These are phyloP conservation scores for Sebastes oblongus DNA, from an alignment of 2,797 vertebrate species.

Conservation along the genomic window DNA sequence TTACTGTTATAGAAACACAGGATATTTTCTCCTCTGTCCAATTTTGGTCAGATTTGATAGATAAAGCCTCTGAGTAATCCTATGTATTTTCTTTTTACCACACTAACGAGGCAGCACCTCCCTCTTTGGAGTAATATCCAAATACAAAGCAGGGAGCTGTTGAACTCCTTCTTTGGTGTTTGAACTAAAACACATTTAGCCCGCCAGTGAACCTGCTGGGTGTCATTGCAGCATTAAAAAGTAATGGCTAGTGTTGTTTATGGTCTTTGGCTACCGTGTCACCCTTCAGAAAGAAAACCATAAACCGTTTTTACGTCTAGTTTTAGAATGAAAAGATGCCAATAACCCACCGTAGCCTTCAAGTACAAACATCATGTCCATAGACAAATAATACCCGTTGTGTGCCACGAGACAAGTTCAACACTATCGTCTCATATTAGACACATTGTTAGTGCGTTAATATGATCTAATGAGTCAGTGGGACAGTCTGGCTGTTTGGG, in stretches of 20 bases:
- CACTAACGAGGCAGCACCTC: slow-evolving; percentile 14
- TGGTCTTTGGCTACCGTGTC: slow-evolving; percentile 14
- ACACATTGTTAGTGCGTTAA: background rate
- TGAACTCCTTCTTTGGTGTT: slow-evolving; percentile 53
- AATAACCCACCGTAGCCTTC: background rate
- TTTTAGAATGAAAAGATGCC: background rate
- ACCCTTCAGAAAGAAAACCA: background rate
- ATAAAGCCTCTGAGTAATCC: slow-evolving; percentile 4
- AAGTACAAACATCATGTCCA: background rate
- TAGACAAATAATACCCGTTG: background rate
- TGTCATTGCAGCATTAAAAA: slow-evolving; percentile 20
- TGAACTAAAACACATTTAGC: slow-evolving; percentile 20
- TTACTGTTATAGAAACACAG: background rate
- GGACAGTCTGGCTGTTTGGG: background rate
- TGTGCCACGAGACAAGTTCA: background rate
- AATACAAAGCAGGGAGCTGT: slow-evolving; percentile 10
- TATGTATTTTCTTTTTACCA: background rate
- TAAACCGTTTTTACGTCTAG: background rate
- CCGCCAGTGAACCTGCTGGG: slow-evolving; percentile 10
- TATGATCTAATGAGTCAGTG: background rate
- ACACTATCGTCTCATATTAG: background rate
- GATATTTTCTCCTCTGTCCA: background rate
- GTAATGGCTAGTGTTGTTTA: slow-evolving; percentile 4
- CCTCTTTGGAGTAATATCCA: background rate
- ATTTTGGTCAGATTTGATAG: background rate